Percentiles rank a stretch among this genome's conserved stretches.
Conservation (phyloP, 2,888 invertebrate genomes). For the Cantharis rufa region DNA sequence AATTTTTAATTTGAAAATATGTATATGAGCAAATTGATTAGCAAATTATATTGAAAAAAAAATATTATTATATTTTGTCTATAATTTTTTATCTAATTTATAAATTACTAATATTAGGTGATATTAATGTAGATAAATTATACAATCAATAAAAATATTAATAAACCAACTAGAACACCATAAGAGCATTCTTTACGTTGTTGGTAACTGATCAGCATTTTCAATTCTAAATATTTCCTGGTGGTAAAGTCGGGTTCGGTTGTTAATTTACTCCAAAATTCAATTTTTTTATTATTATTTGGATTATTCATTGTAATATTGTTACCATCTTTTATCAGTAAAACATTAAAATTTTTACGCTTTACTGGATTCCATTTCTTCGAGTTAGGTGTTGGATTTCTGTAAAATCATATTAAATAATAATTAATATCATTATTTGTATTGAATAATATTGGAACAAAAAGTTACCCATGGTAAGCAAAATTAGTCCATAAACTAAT, state of each 20-base stretch:
- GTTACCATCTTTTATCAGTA: conserved; percentile 56
- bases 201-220: not conserved
- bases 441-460: no score
- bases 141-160: not conserved
- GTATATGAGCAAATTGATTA: no score
- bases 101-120: not conserved
- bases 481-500: conserved; percentile 76
- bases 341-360: conserved; percentile 60
- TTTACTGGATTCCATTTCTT: conserved; percentile 65
- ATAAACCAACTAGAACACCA: not conserved
- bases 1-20: no score
- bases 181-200: not conserved
- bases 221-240: not conserved
- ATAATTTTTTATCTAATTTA: not conserved
- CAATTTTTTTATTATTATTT: conserved; percentile 61
- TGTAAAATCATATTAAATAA: conserved; percentile 48
- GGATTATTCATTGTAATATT: conserved; percentile 59
- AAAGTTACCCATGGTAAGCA: conserved; percentile 67
- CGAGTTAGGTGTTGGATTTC: conserved; percentile 67
- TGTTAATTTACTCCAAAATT: conserved; percentile 62
- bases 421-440: no score
- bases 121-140: not conserved
- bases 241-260: not conserved
- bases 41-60: no score
- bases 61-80: no score